Evolutionary conservation across 2,888 invertebrate genomes (phyloP).

Genomic region (Caenorhabditis doughertyi): DNA sequence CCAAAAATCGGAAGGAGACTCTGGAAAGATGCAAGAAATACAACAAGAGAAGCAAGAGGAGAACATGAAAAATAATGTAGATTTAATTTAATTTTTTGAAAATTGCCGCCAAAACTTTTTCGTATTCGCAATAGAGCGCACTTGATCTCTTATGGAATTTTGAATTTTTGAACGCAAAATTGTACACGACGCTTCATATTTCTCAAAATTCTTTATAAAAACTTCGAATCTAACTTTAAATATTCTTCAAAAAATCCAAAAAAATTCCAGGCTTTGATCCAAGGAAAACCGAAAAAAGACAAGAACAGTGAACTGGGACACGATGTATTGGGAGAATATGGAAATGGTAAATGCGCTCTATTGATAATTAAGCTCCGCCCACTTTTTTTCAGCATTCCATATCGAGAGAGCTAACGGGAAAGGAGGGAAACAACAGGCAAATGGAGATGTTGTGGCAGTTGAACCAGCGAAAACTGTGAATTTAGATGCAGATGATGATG

Average conservation of each 20-base stretch:
- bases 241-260: neutral
- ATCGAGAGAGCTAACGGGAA: conserved; percentile 77
- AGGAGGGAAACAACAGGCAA: conserved; percentile 41
- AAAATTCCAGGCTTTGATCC: conserved; percentile 65
- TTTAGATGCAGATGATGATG: conserved; percentile 54
- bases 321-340: conserved; percentile 73
- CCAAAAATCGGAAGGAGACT: conserved; percentile 40
- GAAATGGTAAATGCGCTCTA: conserved; percentile 69
- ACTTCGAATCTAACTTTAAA: neutral
- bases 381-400: conserved; percentile 69
- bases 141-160: too few relatives aligned
- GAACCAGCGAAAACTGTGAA: conserved; percentile 76
- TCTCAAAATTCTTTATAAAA: conserved; percentile 1
- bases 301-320: conserved; percentile 62
- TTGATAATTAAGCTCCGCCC: neutral
- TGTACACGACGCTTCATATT: neutral
- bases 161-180: too few relatives aligned
- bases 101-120: too few relatives aligned
- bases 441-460: conserved; percentile 67
- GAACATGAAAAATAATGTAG: conserved; percentile 50
- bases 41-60: conserved; percentile 37
- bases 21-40: conserved; percentile 40
- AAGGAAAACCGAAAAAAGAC: conserved; percentile 46
- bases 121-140: too few relatives aligned
- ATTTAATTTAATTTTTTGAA: neutral